Conservation (phyloP, 2,113 vertebrate genomes). For the Eublepharis macularius region DNA sequence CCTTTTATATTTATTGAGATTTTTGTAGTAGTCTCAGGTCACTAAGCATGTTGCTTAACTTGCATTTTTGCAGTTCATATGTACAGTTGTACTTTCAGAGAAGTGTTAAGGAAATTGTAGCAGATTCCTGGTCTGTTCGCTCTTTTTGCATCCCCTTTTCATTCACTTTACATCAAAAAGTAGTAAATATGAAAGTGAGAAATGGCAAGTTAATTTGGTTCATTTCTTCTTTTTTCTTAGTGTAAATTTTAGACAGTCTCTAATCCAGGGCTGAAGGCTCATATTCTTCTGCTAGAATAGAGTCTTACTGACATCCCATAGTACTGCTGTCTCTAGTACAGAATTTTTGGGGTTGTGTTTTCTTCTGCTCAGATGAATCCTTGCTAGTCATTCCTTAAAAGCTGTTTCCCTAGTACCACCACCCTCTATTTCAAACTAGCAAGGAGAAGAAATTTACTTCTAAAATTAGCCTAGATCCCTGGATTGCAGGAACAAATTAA, state of each 20-base stretch:
- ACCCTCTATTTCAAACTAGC: too few species aligned
- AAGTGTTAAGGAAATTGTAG: background rate
- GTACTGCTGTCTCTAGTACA: background rate
- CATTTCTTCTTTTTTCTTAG: background rate
- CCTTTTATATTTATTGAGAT: background rate
- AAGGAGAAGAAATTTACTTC: background rate
- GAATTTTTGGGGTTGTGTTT: background rate
- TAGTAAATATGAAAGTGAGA: background rate
- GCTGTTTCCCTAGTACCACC: too few species aligned
- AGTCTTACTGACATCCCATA: background rate
- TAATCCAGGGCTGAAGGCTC: background rate
- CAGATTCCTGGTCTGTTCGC: background rate
- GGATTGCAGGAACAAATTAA: background rate
- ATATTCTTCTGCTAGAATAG: background rate
- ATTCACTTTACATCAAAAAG: conserved; percentile 5
- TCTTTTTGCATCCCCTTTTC: background rate
- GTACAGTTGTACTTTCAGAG: background rate
- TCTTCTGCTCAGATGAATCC: background rate
- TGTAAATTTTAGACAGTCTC: background rate
- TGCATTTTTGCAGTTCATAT: background rate
- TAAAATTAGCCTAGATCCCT: background rate
- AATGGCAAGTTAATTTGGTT: background rate
- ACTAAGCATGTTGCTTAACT: background rate
- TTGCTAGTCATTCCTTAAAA: background rate
- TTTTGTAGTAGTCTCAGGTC: background rate